Conservation (phyloP, 2,113 vertebrate genomes). For the Asarcornis scutulata region DNA sequence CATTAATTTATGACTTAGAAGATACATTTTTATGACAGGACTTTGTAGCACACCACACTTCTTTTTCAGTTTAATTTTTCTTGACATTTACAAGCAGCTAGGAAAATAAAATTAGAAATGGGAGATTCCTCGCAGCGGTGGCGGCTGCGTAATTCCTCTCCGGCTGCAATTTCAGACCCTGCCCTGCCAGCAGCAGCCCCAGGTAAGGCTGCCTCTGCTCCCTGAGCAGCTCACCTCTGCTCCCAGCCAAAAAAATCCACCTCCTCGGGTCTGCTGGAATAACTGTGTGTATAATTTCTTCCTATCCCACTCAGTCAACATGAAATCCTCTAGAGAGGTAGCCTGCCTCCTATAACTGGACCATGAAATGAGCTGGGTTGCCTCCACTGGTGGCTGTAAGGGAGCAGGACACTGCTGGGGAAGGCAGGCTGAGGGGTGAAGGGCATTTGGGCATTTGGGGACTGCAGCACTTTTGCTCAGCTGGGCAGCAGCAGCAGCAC, state of each 20-base stretch:
- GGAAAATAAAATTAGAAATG: conserved; percentile 37
- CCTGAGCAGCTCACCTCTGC: not conserved
- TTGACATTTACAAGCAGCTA: not conserved
- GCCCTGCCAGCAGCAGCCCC: not conserved
- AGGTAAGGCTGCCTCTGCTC: not conserved
- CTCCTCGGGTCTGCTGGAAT: not conserved
- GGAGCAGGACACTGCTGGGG: not conserved
- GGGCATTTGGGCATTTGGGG: not conserved
- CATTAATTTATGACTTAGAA: conserved; percentile 39
- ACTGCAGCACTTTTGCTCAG: not conserved
- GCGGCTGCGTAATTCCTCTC: accelerated
- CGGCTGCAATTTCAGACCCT: not conserved
- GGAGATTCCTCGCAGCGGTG: not conserved
- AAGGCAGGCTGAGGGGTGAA: not conserved
- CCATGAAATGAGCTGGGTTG: not conserved
- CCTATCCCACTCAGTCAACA: not conserved
- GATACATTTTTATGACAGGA: not conserved
- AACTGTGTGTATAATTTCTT: not conserved
- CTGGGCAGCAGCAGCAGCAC: accelerated
- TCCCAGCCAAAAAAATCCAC: not conserved
- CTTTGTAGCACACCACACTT: not conserved
- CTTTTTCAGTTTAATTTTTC: conserved; percentile 3
- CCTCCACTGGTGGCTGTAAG: not conserved
- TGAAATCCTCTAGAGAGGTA: no score
- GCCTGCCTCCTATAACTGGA: not conserved